These are phyloP conservation scores for Gymnocheta viridis DNA, from an alignment of 2,888 invertebrate genomes.

Conservation along the genomic window DNA sequence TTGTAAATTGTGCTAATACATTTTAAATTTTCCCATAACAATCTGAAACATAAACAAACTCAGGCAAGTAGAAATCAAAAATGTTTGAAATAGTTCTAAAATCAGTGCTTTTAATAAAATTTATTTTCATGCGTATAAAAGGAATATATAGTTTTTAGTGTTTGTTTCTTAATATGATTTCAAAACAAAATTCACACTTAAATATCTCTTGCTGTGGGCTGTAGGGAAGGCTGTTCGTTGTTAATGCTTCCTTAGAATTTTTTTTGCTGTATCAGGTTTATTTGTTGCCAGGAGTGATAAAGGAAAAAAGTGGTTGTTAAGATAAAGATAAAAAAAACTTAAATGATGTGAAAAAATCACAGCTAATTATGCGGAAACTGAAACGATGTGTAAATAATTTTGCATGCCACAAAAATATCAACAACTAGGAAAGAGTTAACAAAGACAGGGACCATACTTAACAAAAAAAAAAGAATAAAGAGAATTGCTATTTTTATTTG, in stretches of 20 bases:
- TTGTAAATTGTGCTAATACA: no score
- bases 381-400: conserved; percentile 54
- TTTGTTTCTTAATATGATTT: no score
- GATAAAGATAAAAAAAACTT: neutral
- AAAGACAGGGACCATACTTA: neutral
- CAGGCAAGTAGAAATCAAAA: no score
- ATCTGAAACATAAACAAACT: no score
- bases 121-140: no score
- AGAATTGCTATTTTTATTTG: no score
- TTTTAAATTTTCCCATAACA: no score
- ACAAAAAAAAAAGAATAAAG: neutral
- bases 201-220: neutral
- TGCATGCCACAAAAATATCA: conserved; percentile 30
- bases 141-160: no score
- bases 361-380: conserved; percentile 56
- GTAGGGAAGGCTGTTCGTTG: neutral
- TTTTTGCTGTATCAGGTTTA: neutral
- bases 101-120: no score
- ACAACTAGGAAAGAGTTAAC: neutral
- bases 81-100: no score
- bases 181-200: neutral
- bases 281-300: neutral
- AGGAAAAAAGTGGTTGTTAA: neutral
- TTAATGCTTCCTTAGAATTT: neutral
- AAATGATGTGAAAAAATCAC: conserved; percentile 17